phyloP scores from a whole-genome alignment of 2,113 vertebrate genomes.

The Ameiurus melas region DNA sequence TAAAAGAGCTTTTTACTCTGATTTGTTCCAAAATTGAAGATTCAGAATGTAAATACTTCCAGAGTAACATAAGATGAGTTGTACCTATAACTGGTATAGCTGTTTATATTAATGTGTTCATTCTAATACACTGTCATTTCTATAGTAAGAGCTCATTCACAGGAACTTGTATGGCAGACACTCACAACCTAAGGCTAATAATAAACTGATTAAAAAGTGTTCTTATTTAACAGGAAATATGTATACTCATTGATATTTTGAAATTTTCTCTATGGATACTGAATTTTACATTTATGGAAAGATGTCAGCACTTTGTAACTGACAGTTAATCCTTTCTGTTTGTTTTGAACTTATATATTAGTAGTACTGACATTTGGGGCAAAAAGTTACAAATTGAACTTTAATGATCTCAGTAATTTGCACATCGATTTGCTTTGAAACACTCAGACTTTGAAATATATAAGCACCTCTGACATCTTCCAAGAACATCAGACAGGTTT shows the following conservation, averaged over 20 bases:
- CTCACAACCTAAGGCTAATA: not conserved
- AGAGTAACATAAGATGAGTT: not conserved
- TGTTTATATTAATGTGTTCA: not conserved
- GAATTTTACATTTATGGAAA: not conserved
- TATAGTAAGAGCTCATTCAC: not conserved
- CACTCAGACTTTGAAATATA: not conserved
- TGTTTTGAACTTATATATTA: not conserved
- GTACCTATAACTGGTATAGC: not conserved
- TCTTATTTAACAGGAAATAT: not conserved
- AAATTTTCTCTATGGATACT: not conserved
- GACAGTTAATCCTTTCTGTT: not conserved
- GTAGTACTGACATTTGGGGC: not conserved
- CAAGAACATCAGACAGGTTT: not conserved
- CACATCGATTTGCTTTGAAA: not conserved
- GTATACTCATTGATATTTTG: not conserved
- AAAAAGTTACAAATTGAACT: not conserved
- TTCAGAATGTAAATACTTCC: not conserved
- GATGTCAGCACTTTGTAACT: not conserved
- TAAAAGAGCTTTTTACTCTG: not conserved
- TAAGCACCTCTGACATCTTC: not conserved
- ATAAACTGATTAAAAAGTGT: not conserved
- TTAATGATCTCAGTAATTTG: not conserved
- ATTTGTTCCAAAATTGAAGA: not conserved
- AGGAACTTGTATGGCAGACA: not conserved
- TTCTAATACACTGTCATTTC: not conserved